Base-by-base conservation (phyloP, 2,888 invertebrate species). In the Chrysodeixis includens region DNA sequence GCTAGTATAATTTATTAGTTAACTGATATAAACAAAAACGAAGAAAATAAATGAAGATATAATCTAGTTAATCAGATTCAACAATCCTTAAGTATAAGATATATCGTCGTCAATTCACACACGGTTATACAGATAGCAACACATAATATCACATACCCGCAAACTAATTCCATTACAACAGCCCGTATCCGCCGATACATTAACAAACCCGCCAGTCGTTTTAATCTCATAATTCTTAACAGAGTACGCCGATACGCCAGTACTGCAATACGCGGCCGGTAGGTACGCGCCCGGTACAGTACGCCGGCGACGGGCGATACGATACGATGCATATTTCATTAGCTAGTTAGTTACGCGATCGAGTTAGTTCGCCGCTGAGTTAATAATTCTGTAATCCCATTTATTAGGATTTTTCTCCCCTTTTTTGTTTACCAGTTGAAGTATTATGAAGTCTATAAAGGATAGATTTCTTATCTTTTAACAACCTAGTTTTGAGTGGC, bases 261-360 rank as follows among this genome's bases (percentile, higher is more conserved):
- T 57, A 57, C 56, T 62, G 65, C 63, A 20, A 18, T 59, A 44
- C 49, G 60, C 10, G 9, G 32, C 32, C 10, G 10, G 30, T 9
- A 12, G 1, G 35, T 35, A 35, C 35, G 32, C 32, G 32, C 32
- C n/a, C n/a, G n/a, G 26, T 26, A 26, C 26, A 26, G 35, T 12
- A 35, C 35, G 35, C 35, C 12, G 35, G 35, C 35, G 14, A 30
- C 46, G 66, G n/a, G 59, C 61, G 22, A 26, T 59, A 44, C 49
- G 61, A 9, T 61, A 55, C 76, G 72, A 44, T 68, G 78, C 75
- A 79, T 78, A 79, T 78, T 79, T 73, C 64, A 79, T 79, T 73
- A 79, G 54, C 56, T 78, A 73, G 78, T 77, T 77, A 72, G 77
- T 75, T 73, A 79, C 71, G 66, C 67, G 59, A 79, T 79, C 65